Conservation (phyloP, 2,888 invertebrate species). For the Cephus nigrinus region DNA sequence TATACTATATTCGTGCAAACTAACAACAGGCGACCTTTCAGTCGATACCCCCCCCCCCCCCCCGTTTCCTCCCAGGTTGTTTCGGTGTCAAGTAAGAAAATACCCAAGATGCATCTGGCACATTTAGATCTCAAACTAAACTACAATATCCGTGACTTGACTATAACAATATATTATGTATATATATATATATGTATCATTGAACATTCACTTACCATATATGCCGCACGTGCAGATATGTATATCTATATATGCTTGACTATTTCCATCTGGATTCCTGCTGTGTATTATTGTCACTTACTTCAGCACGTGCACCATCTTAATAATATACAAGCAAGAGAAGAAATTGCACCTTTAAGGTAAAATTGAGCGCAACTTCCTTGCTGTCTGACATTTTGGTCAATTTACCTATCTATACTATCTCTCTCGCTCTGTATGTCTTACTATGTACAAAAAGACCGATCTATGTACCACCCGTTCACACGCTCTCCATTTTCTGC, state of each 20-base stretch:
- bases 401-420: neutral
- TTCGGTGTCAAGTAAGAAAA: neutral
- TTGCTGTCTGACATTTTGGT: conserved; percentile 8
- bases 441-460: neutral
- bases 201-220: neutral
- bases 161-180: neutral
- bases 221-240: neutral
- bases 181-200: too few relatives aligned
- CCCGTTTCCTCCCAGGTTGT: too few relatives aligned
- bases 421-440: neutral
- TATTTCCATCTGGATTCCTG: neutral
- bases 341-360: neutral
- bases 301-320: conserved; percentile 9
- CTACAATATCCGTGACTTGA: neutral
- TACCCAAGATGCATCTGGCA: neutral
- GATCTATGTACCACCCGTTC: neutral
- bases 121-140: neutral
- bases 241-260: neutral
- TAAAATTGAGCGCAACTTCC: neutral
- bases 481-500: neutral
- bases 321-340: conserved; percentile 19
- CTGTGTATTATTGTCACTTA: conserved; percentile 5
- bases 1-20: too few relatives aligned
- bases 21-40: neutral
- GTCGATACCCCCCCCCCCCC: neutral